These are phyloP conservation scores for Rhynchonema sp. DNA, from an alignment of 2,888 invertebrate species.

Conservation along the genomic window DNA sequence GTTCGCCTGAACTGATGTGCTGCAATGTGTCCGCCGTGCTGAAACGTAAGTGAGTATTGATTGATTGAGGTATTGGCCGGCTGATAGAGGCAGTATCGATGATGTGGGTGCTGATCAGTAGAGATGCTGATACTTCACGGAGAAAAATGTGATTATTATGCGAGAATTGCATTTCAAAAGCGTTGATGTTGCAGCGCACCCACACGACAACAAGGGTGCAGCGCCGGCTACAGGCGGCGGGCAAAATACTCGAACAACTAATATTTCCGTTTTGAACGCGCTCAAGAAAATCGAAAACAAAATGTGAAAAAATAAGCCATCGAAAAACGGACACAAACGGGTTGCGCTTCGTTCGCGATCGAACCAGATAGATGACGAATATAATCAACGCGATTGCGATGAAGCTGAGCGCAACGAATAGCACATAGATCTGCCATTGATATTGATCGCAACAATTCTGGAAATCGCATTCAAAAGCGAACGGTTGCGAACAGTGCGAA, in stretches of 20 bases:
- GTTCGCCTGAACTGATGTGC: not conserved
- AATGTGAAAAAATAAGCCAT: not conserved
- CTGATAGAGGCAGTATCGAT: not conserved
- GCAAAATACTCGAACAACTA: no score
- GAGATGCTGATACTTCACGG: no score
- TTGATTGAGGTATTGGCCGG: no score
- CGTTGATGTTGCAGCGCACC: no score
- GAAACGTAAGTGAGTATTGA: not conserved
- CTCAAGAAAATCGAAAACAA: no score
- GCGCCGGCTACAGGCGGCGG: no score
- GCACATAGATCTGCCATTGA: not conserved
- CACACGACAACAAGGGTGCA: no score
- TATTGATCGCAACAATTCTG: not conserved
- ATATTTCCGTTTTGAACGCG: no score
- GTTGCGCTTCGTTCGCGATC: not conserved
- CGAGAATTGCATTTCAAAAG: no score
- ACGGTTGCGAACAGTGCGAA: no score
- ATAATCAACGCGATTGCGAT: not conserved
- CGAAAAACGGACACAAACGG: not conserved
- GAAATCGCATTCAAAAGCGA: not conserved
- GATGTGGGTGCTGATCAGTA: no score
- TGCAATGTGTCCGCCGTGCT: not conserved
- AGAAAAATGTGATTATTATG: no score
- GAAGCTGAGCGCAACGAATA: not conserved
- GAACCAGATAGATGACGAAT: not conserved